phyloP scores from a whole-genome alignment of 2,113 vertebrate species.

The Trachemys scripta region DNA sequence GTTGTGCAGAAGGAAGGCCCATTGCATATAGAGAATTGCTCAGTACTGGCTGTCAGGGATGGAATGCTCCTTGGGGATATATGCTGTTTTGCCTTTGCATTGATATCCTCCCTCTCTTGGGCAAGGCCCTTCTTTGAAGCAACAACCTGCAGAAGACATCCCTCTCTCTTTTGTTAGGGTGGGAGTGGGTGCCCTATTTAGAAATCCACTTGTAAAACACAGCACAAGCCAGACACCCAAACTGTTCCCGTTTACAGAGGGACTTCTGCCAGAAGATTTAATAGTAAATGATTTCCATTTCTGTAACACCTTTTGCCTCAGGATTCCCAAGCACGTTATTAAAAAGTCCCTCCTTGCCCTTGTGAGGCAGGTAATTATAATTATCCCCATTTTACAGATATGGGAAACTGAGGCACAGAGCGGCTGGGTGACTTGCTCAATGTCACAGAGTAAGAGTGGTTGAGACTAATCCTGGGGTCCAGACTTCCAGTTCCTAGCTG shows the following conservation, averaged over 20 bases:
- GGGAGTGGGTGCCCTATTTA: not conserved
- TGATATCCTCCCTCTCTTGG: not conserved
- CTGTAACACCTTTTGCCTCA: not conserved
- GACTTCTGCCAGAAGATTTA: not conserved
- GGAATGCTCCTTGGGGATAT: accelerated
- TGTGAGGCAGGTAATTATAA: not conserved
- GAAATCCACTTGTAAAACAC: not conserved
- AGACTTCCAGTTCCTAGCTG: not conserved
- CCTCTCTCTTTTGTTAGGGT: not conserved
- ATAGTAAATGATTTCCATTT: not conserved
- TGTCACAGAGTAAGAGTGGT: not conserved
- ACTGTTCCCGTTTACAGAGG: not conserved
- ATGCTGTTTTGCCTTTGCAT: not conserved
- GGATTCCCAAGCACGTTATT: not conserved
- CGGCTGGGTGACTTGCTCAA: not conserved
- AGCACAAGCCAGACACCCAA: not conserved
- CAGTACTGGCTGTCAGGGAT: not conserved
- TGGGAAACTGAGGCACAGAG: not conserved
- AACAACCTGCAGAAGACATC: not conserved
- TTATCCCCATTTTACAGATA: not conserved
- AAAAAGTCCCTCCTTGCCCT: not conserved
- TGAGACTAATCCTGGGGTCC: not conserved
- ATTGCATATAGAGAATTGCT: accelerated
- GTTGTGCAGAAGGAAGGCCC: constrained; percentile 10
- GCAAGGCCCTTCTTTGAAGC: not conserved